Evolutionary conservation across 2,113 vertebrate genomes (phyloP).

Genomic region (Chiloscyllium plagiosum): DNA sequence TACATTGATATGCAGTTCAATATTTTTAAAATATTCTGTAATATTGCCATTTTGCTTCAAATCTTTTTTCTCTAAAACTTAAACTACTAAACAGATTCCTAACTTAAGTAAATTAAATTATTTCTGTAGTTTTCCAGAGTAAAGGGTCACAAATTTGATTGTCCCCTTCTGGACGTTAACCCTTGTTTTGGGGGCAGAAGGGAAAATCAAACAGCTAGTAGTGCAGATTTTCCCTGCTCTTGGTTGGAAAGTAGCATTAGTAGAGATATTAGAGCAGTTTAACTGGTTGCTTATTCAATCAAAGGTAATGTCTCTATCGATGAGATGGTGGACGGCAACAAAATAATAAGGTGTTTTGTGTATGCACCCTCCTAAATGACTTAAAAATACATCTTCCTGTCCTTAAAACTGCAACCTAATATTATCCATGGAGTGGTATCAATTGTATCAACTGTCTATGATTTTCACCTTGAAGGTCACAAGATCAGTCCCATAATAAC

Average conservation of each 20-base stretch:
- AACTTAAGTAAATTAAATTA: neutral
- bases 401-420: neutral
- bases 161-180: neutral
- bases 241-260: neutral
- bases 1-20: neutral
- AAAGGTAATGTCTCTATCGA: neutral
- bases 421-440: neutral
- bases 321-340: neutral
- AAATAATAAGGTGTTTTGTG: neutral
- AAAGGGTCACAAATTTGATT: neutral
- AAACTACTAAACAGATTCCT: neutral
- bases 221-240: neutral
- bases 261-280: neutral
- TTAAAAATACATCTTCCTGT: neutral
- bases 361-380: neutral
- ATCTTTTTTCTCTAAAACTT: neutral
- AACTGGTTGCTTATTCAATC: neutral
- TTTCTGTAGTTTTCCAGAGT: neutral
- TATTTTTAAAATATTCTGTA: neutral
- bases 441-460: neutral
- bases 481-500: neutral
- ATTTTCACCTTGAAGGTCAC: neutral
- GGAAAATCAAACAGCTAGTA: neutral
- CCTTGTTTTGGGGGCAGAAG: neutral
- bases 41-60: neutral